These are phyloP conservation scores for Cerastoderma edule DNA, from an alignment of 2,888 invertebrate genomes.

Conservation along the genomic window DNA sequence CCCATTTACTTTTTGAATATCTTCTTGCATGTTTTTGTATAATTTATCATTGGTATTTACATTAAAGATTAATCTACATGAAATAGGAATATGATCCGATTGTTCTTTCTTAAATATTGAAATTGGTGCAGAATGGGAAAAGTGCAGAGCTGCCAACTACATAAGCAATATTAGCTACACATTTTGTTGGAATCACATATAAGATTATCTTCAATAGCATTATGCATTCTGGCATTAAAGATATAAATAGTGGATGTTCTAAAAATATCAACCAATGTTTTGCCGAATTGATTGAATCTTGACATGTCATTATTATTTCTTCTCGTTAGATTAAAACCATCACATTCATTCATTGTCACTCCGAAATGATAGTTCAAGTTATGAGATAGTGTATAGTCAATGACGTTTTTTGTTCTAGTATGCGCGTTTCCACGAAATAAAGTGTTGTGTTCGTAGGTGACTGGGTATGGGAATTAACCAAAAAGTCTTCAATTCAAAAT, in stretches of 20 bases:
- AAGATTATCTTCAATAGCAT: not conserved
- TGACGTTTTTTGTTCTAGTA: not conserved
- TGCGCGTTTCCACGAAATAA: not conserved
- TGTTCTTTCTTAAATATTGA: not conserved
- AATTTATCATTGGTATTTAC: no score
- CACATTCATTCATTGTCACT: not conserved
- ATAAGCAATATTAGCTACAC: not conserved
- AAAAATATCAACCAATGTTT: not conserved
- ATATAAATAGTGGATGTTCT: not conserved
- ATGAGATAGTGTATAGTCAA: not conserved
- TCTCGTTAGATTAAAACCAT: not conserved
- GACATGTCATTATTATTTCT: not conserved
- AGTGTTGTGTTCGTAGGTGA: no score
- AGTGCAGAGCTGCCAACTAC: conserved; percentile 13
- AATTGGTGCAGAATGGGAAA: not conserved
- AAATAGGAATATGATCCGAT: not conserved
- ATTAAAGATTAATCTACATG: not conserved
- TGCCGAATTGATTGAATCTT: not conserved
- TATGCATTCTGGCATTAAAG: not conserved
- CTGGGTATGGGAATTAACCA: no score
- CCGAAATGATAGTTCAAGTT: not conserved
- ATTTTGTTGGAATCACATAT: not conserved
- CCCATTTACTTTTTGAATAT: no score
- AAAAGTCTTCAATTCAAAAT: no score
- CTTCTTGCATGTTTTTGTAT: no score